These are phyloP conservation scores for Uloborus diversus DNA, from an alignment of 1,140 invertebrate species.

Conservation along the genomic window DNA sequence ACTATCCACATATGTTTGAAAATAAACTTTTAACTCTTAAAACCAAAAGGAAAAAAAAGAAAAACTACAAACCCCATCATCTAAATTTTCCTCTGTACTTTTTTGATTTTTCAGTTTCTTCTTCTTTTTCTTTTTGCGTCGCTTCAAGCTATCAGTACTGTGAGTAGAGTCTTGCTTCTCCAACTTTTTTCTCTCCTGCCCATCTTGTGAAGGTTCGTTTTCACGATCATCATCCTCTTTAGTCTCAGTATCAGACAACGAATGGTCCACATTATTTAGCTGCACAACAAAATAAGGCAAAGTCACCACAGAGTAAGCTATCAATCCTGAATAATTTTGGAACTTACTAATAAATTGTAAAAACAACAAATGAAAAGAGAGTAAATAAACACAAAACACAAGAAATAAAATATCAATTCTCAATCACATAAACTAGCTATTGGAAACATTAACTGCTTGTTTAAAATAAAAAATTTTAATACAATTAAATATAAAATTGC, in stretches of 20 bases:
- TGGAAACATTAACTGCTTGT: no score
- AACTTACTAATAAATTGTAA: no score
- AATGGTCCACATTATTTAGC: conserved; percentile 68
- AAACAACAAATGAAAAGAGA: no score
- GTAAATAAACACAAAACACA: no score
- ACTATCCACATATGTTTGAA: no score
- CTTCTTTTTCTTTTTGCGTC: conserved; percentile 68
- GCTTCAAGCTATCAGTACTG: conserved; percentile 61
- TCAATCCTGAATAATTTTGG: no score
- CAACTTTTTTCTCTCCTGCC: conserved; percentile 70
- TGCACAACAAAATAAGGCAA: conserved; percentile 31
- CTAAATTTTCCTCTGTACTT: conserved; percentile 73
- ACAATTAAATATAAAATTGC: no score
- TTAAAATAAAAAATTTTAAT: no score
- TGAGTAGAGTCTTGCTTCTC: conserved; percentile 57
- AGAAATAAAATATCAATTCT: no score
- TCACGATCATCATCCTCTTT: conserved; percentile 76
- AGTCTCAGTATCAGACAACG: conserved; percentile 73
- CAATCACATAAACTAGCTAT: no score
- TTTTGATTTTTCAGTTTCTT: conserved; percentile 71
- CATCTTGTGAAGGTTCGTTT: conserved; percentile 67
- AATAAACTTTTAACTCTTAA: background rate
- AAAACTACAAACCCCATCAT: conserved; percentile 62
- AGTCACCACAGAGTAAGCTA: no score
- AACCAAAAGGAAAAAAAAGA: conserved; percentile 36